phyloP scores from a whole-genome alignment of 92 coral and sea anemone genomes.

The Parazoanthus atlanticus region DNA sequence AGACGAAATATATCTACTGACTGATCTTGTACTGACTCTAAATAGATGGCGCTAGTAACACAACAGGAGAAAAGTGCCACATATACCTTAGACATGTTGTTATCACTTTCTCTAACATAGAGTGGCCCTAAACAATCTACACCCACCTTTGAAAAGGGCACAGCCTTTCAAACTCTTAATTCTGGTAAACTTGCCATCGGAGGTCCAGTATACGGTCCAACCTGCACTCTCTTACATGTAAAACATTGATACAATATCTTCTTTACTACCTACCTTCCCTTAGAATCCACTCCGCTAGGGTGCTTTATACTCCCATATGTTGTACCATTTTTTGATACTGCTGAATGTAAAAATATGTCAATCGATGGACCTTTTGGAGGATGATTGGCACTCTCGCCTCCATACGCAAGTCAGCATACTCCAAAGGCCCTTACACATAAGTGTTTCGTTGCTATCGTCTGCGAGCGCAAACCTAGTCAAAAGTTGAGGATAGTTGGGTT shows the following conservation, averaged over 20 bases:
- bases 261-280: slow-evolving; percentile 8
- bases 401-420: slow-evolving; percentile 15
- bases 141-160: slow-evolving; percentile 24
- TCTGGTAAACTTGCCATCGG: slow-evolving; percentile 41
- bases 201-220: slow-evolving; percentile 31
- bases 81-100: background rate
- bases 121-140: slow-evolving; percentile 16
- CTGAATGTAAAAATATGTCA: slow-evolving; percentile 22
- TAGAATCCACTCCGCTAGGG: slow-evolving; percentile 37
- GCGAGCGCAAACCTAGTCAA: background rate
- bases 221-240: slow-evolving; percentile 14
- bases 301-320: slow-evolving; percentile 16
- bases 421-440: slow-evolving; percentile 12
- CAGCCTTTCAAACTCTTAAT: slow-evolving; percentile 37
- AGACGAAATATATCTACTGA: slow-evolving; percentile 3
- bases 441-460: background rate
- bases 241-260: slow-evolving; percentile 5
- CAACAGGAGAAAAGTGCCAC: slow-evolving; percentile 32
- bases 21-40: slow-evolving; percentile 23
- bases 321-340: slow-evolving; percentile 34
- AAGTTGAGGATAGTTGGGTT: slow-evolving; percentile 32
- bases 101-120: background rate
- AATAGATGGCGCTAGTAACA: slow-evolving; percentile 14
- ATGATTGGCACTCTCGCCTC: slow-evolving; percentile 29
- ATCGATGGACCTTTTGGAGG: slow-evolving; percentile 13